Conservation (phyloP, 1,140 invertebrate species). For the Bombus pyrosoma region DNA sequence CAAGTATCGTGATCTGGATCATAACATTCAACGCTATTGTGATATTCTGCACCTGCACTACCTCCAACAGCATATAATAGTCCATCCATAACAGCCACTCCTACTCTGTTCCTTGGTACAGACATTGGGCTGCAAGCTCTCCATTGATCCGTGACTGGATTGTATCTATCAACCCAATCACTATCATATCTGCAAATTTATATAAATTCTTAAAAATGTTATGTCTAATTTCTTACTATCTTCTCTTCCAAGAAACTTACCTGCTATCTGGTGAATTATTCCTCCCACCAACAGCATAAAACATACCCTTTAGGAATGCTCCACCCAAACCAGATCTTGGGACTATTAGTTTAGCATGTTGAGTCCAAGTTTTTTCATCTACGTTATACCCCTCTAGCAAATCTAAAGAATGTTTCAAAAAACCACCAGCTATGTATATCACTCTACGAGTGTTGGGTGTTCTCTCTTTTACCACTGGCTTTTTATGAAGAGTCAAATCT, state of each 20-base stretch:
- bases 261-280: slow-evolving; percentile 93
- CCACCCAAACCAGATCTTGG: slow-evolving; percentile 93
- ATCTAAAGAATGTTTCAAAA: slow-evolving; percentile 92
- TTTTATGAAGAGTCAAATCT: slow-evolving; percentile 92
- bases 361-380: slow-evolving; percentile 92
- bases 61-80: slow-evolving; percentile 95
- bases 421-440: slow-evolving; percentile 95
- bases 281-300: slow-evolving; percentile 95
- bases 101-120: slow-evolving; percentile 92
- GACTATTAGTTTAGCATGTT: slow-evolving; percentile 89
- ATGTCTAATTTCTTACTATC: not conserved
- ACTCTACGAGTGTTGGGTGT: slow-evolving; percentile 93
- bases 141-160: slow-evolving; percentile 90
- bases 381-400: slow-evolving; percentile 94
- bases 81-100: slow-evolving; percentile 95
- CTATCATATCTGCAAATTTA: slow-evolving; percentile 75
- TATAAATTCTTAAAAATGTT: slow-evolving; percentile 1
- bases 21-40: slow-evolving; percentile 95
- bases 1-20: slow-evolving; percentile 94
- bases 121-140: slow-evolving; percentile 92
- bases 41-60: slow-evolving; percentile 91
- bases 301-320: slow-evolving; percentile 92
- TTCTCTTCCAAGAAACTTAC: slow-evolving; percentile 78
- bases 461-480: slow-evolving; percentile 90
- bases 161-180: slow-evolving; percentile 85